phyloP scores from a whole-genome alignment of 2,797 vertebrate genomes.

The Iguana delicatissima region DNA sequence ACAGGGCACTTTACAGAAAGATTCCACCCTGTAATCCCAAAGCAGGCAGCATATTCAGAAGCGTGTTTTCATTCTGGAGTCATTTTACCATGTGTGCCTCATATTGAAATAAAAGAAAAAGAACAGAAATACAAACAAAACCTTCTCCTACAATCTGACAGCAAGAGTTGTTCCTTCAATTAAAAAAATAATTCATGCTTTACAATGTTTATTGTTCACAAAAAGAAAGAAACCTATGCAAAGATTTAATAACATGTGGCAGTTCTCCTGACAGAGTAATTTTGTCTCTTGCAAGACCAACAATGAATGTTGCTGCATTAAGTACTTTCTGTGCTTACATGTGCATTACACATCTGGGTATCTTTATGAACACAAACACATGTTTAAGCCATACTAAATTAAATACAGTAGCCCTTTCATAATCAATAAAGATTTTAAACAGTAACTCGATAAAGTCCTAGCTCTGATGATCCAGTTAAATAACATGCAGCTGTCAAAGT shows the following conservation, averaged over 20 bases:
- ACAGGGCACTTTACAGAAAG: not conserved
- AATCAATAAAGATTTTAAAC: slow-evolving; percentile 24
- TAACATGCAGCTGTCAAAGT: slow-evolving; percentile 22
- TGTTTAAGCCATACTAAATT: not conserved
- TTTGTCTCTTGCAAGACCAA: slow-evolving; percentile 1
- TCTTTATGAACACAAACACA: not conserved
- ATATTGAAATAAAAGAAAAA: not conserved
- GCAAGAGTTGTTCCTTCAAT: not conserved
- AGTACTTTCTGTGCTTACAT: not conserved
- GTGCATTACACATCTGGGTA: not conserved
- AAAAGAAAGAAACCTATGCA: not conserved
- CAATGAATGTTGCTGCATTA: not conserved
- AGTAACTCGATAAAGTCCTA: not conserved
- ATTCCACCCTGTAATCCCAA: not conserved
- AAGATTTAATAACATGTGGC: not conserved
- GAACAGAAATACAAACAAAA: not conserved
- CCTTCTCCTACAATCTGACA: not conserved
- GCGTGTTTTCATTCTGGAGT: not conserved
- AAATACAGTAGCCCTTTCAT: slow-evolving; percentile 32
- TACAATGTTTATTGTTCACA: not conserved
- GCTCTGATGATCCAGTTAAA: slow-evolving; percentile 25
- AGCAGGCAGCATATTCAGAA: not conserved
- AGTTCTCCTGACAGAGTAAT: not conserved
- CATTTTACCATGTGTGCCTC: not conserved
- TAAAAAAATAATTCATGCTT: not conserved